Evolutionary conservation across 2,113 vertebrate species (phyloP).

Genomic region (Azemiops feae): DNA sequence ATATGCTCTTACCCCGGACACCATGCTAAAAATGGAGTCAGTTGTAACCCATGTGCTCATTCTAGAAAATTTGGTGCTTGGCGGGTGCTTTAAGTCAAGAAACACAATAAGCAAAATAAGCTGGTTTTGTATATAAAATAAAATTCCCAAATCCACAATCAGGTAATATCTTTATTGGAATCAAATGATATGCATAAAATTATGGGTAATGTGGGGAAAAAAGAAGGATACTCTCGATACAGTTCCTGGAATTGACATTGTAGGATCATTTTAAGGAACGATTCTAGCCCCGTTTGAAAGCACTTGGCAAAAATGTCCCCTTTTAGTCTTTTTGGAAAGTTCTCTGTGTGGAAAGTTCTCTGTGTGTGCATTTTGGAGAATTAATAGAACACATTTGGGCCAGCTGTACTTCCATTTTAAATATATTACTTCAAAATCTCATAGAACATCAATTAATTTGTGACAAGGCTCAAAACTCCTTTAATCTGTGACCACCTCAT

Average conservation of each 20-base stretch:
- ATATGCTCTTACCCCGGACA: neutral
- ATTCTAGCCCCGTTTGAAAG: neutral
- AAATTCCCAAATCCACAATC: neutral
- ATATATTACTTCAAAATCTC: neutral
- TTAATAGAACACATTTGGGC: neutral
- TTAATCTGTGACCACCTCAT: neutral
- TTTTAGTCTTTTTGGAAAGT: neutral
- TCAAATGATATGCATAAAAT: neutral
- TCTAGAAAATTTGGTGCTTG: neutral
- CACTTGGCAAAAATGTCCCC: neutral
- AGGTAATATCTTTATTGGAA: neutral
- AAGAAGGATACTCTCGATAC: neutral
- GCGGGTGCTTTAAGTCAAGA: neutral
- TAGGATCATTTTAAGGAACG: neutral
- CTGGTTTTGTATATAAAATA: neutral
- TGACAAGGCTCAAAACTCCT: neutral
- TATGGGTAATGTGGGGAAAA: neutral
- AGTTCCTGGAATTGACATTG: neutral
- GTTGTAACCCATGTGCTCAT: neutral
- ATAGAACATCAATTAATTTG: neutral
- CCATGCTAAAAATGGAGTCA: neutral
- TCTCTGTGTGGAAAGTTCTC: neutral
- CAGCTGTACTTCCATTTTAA: neutral
- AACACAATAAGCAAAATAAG: neutral
- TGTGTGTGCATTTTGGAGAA: neutral